These are phyloP conservation scores for Peromyscus eremicus DNA, from an alignment of 2,797 vertebrate species.

Conservation along the genomic window DNA sequence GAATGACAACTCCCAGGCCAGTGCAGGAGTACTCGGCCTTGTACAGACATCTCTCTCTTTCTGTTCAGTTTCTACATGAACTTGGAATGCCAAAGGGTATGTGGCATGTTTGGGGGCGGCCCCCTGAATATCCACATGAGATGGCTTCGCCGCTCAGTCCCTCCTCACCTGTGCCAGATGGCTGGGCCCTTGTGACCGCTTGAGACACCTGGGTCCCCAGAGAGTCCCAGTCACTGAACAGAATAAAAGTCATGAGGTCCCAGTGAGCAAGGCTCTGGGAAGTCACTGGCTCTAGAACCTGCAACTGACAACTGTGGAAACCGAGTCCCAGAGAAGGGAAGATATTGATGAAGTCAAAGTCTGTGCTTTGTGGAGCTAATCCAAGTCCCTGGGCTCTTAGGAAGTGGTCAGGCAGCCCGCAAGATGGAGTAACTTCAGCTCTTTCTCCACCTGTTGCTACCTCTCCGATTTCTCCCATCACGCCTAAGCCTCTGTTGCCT, in stretches of 20 bases:
- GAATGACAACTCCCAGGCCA: fast-evolving
- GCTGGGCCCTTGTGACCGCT: too few species aligned
- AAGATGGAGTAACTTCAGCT: background rate
- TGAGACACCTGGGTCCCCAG: background rate
- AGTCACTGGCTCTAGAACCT: background rate
- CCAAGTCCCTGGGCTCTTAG: background rate
- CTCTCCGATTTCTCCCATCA: background rate
- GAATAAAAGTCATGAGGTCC: background rate
- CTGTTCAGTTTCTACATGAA: background rate
- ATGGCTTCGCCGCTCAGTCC: fast-evolving
- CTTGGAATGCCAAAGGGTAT: background rate
- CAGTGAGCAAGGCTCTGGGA: background rate
- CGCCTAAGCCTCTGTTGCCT: background rate
- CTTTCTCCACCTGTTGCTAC: background rate
- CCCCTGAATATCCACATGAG: background rate
- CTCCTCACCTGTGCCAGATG: background rate
- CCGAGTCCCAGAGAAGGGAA: constrained; percentile 7
- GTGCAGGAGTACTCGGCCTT: fast-evolving
- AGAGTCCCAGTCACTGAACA: background rate
- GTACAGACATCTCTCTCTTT: background rate
- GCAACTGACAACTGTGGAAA: background rate
- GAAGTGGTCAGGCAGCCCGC: background rate
- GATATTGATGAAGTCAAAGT: background rate
- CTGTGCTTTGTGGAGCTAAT: background rate
- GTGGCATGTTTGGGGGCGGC: background rate